Base-by-base conservation (phyloP, 2,888 invertebrate species). In the Hyposoter didymator region DNA sequence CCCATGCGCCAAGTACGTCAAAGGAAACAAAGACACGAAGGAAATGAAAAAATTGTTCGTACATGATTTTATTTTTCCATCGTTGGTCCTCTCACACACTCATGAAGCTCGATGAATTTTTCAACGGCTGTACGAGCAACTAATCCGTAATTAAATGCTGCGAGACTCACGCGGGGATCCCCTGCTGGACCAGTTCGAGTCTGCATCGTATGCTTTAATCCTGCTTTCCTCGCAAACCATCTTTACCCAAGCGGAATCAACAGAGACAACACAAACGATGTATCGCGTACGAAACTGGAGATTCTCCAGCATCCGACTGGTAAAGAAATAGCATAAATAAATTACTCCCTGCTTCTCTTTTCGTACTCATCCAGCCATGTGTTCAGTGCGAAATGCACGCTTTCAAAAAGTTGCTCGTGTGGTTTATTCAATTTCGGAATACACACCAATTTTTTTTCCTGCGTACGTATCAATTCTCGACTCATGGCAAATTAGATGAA, bases 61-160 rank as follows among this genome's bases (percentile, higher is more conserved):
- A 74, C 10, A 39, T 39, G 35, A 0, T 67, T 67, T 59, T 59
- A 28, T 28, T 7, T 59, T 28, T 1, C 1, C 12, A 3, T 59
- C 14, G 75, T 69, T 75, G 75, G 28, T 75, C 69, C 69, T 82
- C 69, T 39, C 59, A 10, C 62, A 70, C 69, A 49, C 69, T 80
- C n/a, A 14, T 14, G 22, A 14, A 59, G 64, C 66, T 52, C 47
- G 7, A 17, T 45, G 52, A 49, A 28, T 47, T 47, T 17, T 69
- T 47, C 52, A 32, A 47, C 47, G 12, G 5, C 66, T 17, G 14
- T 39, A 22, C 49, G 28, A 72, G 43, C 79, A n/a, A n/a, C 70
- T 83, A 83, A 78, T 83, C 82, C 78, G 64, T 49, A 72, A 83
- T 83, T 83, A 83, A 78, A 83, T 72, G 67, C 66, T 55, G 72